Base-by-base conservation (phyloP, 2,113 vertebrate genomes). In the Myotis davidii region DNA sequence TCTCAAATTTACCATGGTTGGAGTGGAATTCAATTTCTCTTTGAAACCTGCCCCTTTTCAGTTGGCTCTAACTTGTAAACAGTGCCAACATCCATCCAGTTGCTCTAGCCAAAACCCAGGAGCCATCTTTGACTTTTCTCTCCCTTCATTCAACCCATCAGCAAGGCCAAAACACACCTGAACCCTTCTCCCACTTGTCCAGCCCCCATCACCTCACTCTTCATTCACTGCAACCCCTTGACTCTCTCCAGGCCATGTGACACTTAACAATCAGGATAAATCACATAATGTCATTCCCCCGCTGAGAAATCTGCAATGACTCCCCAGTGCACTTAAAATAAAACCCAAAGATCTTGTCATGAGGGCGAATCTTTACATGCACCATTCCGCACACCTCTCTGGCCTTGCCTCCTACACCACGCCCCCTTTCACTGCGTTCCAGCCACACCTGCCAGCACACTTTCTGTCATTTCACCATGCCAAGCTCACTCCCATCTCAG, bases 211-310 rank as follows among this genome's bases (percentile, higher is more conserved):
- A 0, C 9, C 48, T 13, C 5, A 0, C 20, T 21, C 18, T 5
- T 37, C 34, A 8, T 3, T 32, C 65, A 12, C 29, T 1, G 3
- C 1, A 42, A 37, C 17, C 27, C 9, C 67, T 29, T 27, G 18
- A 78, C 69, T 2, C 34, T 39, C 42, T 37, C 8, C 13, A 39
- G 64, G 20, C 27, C 3, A 0, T 20, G 64, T 83, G 90, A 0
- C 7, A 32, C 37, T 64, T 21, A 29, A 20, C 72, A 52, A 1
- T 34, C 37, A 61, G 90, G 64, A 59, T 39, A 73, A 32, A 14
- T 12, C 25, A 12, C 3, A 34, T 27, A 2, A 5, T 2, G 0
- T 16, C 67, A 10, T 42, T 48, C 5, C 5, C 23, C 9, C 5
- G 5, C 65, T 69, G 67, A 64, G 54, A 92, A 69, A 78, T 54